These are phyloP conservation scores for Oedothorax gibbosus DNA, from an alignment of 1,140 invertebrate genomes.

Conservation along the genomic window DNA sequence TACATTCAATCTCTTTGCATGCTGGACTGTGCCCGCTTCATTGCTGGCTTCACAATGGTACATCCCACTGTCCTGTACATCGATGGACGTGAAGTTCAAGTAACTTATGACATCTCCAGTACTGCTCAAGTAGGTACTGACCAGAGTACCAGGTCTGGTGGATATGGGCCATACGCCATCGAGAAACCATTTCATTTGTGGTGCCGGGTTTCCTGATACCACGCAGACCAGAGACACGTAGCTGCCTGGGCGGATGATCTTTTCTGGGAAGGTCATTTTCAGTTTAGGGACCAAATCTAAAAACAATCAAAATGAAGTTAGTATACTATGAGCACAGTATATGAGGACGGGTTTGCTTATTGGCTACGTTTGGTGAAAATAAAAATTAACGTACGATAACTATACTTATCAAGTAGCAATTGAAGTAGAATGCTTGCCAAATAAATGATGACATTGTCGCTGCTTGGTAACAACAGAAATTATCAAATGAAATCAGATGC, in stretches of 20 bases:
- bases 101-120: constrained; percentile 87
- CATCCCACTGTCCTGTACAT: constrained; percentile 82
- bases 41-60: constrained; percentile 90
- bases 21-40: constrained; percentile 79
- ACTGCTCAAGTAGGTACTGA: constrained; percentile 85
- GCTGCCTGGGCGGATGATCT: constrained; percentile 62
- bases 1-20: constrained; percentile 89
- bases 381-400: no score
- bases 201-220: constrained; percentile 64
- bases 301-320: constrained; percentile 30
- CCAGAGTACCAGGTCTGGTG: constrained; percentile 82
- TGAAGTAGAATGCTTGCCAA: no score
- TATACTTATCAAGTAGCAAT: no score
- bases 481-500: no score
- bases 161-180: constrained; percentile 80
- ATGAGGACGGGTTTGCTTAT: no score
- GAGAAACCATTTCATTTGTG: constrained; percentile 80
- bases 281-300: constrained; percentile 64
- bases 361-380: no score
- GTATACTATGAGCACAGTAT: no score
- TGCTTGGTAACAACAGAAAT: no score
- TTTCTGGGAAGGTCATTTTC: constrained; percentile 62
- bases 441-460: no score
- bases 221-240: constrained; percentile 64
- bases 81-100: constrained; percentile 84